These are phyloP conservation scores for Ariopsis seemanni DNA, from an alignment of 2,113 vertebrate genomes.

Conservation along the genomic window DNA sequence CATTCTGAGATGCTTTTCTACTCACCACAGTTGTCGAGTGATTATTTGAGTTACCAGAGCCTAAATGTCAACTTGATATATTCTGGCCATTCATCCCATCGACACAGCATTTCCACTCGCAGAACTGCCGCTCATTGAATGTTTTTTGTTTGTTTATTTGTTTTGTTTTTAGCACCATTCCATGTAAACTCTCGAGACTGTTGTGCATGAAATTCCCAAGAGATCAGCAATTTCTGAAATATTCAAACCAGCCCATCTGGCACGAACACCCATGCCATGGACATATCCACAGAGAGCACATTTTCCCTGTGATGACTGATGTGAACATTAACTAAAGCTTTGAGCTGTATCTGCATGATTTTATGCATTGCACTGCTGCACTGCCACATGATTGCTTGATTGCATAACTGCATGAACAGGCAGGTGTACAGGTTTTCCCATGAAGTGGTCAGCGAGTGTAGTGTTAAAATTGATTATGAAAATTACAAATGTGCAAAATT, in stretches of 20 bases:
- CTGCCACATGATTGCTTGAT: background rate
- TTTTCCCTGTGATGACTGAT: background rate
- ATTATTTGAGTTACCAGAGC: background rate
- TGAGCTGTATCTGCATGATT: background rate
- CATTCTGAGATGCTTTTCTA: background rate
- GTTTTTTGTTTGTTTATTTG: no score
- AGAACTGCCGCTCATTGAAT: no score
- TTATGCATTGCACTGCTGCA: background rate
- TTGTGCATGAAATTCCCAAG: background rate
- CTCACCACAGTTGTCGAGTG: background rate
- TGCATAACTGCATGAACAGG: background rate
- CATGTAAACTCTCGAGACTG: background rate
- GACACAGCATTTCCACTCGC: no score
- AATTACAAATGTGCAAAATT: background rate
- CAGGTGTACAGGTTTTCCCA: background rate
- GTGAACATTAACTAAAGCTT: background rate
- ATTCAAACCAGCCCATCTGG: background rate
- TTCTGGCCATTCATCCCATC: background rate
- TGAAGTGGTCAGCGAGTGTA: background rate
- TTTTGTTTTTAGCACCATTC: background rate
- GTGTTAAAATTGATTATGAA: background rate
- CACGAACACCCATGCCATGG: background rate
- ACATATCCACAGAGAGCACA: background rate
- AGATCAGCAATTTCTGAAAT: background rate
- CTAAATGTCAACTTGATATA: no score